Conservation (phyloP, 2,113 vertebrate species). For the Ptychochromis oligacanthus region DNA sequence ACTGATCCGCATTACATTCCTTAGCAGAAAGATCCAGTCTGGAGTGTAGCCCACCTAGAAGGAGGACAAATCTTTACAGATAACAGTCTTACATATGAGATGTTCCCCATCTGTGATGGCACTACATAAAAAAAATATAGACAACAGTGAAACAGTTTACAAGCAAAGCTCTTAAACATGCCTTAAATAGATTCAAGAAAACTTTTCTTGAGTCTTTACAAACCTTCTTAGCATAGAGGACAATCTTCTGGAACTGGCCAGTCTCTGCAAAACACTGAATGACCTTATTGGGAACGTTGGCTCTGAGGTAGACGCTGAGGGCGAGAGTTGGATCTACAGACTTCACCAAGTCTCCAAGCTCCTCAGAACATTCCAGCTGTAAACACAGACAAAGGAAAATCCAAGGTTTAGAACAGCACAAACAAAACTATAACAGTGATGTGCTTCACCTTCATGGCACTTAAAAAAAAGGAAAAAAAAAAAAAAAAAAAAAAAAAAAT, state of each 20-base stretch:
- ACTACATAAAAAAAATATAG: background rate
- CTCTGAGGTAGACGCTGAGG: slow-evolving; percentile 96
- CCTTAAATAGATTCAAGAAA: too few species aligned
- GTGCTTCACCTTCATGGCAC: too few species aligned
- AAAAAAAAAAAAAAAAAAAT: too few species aligned
- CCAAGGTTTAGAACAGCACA: background rate
- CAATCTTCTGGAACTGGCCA: slow-evolving; percentile 99
- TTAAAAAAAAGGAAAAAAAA: background rate
- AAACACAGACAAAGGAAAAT: slow-evolving; percentile 9
- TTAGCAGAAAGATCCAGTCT: slow-evolving; percentile 98
- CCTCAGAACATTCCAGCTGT: slow-evolving; percentile 98
- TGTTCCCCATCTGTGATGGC: background rate
- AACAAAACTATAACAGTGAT: background rate
- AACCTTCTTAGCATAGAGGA: slow-evolving; percentile 98
- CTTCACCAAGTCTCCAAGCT: slow-evolving; percentile 97
- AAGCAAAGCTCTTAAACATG: background rate
- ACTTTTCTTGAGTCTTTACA: too few species aligned
- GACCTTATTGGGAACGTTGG: slow-evolving; percentile 98
- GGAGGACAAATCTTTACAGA: background rate
- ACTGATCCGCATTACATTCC: slow-evolving; percentile 98
- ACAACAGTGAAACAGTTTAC: background rate
- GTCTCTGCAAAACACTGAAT: slow-evolving; percentile 99
- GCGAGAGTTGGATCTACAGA: slow-evolving; percentile 97
- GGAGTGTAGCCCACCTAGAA: slow-evolving; percentile 96
- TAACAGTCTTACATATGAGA: background rate